These are phyloP conservation scores for Bombus breviceps DNA, from an alignment of 1,140 invertebrate genomes.

Conservation along the genomic window DNA sequence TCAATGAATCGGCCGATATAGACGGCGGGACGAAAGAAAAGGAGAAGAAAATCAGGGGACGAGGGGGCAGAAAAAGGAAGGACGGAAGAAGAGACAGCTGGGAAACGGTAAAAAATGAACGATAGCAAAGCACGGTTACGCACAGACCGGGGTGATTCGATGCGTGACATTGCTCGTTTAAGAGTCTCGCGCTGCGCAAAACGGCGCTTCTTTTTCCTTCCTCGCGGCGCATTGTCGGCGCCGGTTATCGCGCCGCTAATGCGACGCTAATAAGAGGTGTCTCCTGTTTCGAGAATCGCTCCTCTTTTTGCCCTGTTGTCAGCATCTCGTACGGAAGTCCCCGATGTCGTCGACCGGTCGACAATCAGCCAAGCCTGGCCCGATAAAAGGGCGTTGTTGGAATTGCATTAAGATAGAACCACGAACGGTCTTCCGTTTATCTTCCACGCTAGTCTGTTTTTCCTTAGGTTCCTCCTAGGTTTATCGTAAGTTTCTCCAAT, in stretches of 20 bases:
- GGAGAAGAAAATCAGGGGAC: neutral
- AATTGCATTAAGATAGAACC: constrained; percentile 58
- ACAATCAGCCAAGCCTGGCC: neutral
- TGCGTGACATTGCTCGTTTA: constrained; percentile 78
- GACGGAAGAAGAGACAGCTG: neutral
- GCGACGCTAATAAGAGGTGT: constrained; percentile 58
- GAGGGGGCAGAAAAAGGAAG: neutral
- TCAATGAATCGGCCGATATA: constrained; percentile 65
- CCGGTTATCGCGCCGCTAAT: constrained; percentile 52
- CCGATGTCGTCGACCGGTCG: constrained; percentile 22
- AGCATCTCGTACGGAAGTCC: constrained; percentile 47
- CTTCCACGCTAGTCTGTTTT: neutral
- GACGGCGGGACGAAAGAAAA: neutral
- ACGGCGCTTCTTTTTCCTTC: constrained; percentile 29
- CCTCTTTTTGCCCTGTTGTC: constrained; percentile 24
- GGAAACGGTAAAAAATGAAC: constrained; percentile 46
- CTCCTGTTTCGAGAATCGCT: constrained; percentile 51
- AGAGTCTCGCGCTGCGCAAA: constrained; percentile 46
- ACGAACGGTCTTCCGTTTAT: neutral
- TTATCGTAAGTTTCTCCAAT: neutral
- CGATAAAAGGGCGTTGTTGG: constrained; percentile 38
- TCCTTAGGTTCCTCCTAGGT: neutral
- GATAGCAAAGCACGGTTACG: constrained; percentile 66
- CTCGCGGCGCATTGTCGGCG: constrained; percentile 46
- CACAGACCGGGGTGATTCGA: constrained; percentile 74